Base-by-base conservation (phyloP, 1,140 invertebrate genomes). In the Heliothis virescens region DNA sequence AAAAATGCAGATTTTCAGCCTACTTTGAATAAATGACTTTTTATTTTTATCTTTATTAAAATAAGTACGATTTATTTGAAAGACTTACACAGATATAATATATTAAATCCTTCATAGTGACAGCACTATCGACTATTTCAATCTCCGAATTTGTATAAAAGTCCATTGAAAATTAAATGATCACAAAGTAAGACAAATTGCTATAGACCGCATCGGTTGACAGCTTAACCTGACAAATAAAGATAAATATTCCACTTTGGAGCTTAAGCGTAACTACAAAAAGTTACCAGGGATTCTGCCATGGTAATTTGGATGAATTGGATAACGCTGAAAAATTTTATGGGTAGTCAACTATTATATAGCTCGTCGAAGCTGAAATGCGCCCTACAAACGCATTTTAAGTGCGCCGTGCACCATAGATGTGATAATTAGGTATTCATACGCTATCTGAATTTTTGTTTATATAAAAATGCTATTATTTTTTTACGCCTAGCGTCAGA, bases 131-230 rank as follows among this genome's bases (percentile, higher is more conserved):
- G n/a, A 16, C 29, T 34, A 65, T 16, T 47, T 47, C 16, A n/a
- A 2, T 26, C 29, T 16, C 13, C 15, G 5, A 57, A 34, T 62
- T 62, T 41, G 62, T 47, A 65, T 18, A 65, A 65, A 47, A 41
- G 34, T 13, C 29, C n/a, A 47, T 65, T 21, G 9, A 21, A 16
- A 21, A 21, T 21, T 16, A 21, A 21, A 57, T 21, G 55, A 16
- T 21, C 55, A 47, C n/a, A 65, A 65, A 65, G 13, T 47, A 65
- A 65, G 62, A 65, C 41, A 47, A 65, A 65, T 65, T 2, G 62
- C 60, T 41, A 34, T 13, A 15, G 62, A 18, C n/a, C 15, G 34
- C n/a, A 16, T 65, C 47, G 13, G 29, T 0, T 47, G 62, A 65
- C 34, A 65, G 16, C 34, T 41, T 47, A n/a, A 47, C 11, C 26